Evolutionary conservation across 2,797 vertebrate genomes (phyloP), one percentile per base, ranked within the genome.

Genomic region (Pantherophis vulpinus): DNA sequence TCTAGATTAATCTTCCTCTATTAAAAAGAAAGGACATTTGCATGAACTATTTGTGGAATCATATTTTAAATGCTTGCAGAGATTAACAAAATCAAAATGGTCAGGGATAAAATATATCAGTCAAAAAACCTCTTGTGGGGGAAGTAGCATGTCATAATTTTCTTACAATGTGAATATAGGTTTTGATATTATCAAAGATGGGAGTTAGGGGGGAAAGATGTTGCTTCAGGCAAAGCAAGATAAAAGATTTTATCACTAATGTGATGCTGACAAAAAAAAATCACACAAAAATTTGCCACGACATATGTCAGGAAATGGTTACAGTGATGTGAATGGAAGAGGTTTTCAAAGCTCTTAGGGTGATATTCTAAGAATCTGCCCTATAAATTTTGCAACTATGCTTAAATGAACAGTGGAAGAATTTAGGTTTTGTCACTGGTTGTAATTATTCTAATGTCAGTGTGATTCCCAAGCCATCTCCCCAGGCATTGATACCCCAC

Each of bases 261-360:
- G 2, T 47, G 54, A 60, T 14, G 37, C 87, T 74, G 27, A 58
- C n/a, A n/a, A n/a, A n/a, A 20, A 51, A 86, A n/a, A 16, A 9
- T 32, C 16, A 59, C 1, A 6, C 32, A 25, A 47, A 92, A 55
- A 89, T 60, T 60, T 23, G 27, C 23, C 23, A 61, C 37, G 23
- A n/a, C 13, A 32, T 59, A 37, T 47, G 20, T 58, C 56, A 54
- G 87, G 92, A 93, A 93, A 92, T 2, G 8, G 51, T 93, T 89
- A 51, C 23, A 47, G 47, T 83, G 20, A 47, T 86, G 88, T 93
- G 94, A 93, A 88, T 89, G 93, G 94, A 54, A 92, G 55, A 56
- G 23, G 3, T 86, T 90, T 27, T 86, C 25, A 88, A 27, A 23
- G 1, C 58, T 60, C 32, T 58, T 0, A 0, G 87, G 91, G n/a